Conservation (phyloP, 2,888 invertebrate species). For the Thumatha senex region DNA sequence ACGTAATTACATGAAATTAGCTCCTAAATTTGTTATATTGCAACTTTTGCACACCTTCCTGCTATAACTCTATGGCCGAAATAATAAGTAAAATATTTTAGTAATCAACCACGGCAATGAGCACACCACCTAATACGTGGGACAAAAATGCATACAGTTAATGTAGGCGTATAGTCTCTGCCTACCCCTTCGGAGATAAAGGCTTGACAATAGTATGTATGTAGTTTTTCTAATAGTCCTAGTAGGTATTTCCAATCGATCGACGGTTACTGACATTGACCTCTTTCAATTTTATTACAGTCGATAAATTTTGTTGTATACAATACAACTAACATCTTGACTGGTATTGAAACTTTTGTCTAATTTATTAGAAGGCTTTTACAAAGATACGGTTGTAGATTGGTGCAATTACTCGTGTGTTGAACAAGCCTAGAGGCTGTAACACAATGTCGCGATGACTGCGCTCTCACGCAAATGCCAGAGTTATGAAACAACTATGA, state of each 20-base stretch:
- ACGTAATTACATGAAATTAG: slow-evolving; percentile 51
- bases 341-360: no score
- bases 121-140: no score
- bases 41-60: slow-evolving; percentile 7
- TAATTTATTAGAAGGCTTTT: no score
- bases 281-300: not conserved
- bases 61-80: not conserved
- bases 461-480: slow-evolving; percentile 65
- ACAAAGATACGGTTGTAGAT: no score
- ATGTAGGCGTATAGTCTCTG: no score
- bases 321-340: not conserved
- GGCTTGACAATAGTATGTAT: no score
- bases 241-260: no score
- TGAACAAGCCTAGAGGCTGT: slow-evolving; percentile 47
- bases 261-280: no score
- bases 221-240: no score
- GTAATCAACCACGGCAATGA: no score
- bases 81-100: not conserved
- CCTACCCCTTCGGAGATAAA: no score
- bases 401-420: slow-evolving; percentile 38
- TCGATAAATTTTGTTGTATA: not conserved
- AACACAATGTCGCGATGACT: slow-evolving; percentile 52
- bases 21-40: slow-evolving; percentile 30
- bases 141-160: no score
- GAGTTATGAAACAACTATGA: slow-evolving; percentile 61